These are phyloP conservation scores for Lepilemur ruficaudatus DNA, from an alignment of 2,797 vertebrate genomes.

Conservation along the genomic window DNA sequence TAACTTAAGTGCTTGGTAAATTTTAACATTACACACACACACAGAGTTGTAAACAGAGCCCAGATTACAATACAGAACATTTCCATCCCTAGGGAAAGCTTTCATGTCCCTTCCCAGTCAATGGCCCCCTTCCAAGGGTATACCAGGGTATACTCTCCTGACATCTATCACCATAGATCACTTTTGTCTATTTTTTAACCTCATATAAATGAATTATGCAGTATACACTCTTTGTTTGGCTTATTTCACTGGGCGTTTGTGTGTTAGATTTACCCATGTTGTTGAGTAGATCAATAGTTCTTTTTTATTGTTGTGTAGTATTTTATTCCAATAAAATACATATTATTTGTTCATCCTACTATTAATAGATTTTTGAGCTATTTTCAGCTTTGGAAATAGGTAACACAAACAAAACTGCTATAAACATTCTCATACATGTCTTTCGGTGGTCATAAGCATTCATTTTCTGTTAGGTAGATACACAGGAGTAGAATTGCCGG, in stretches of 20 bases:
- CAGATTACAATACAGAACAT: neutral
- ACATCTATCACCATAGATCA: neutral
- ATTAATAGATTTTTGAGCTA: neutral
- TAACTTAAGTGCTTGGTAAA: neutral
- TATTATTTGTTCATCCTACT: neutral
- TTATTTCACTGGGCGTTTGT: neutral
- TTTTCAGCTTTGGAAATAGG: neutral
- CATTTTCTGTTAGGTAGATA: neutral
- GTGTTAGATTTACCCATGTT: neutral
- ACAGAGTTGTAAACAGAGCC: neutral
- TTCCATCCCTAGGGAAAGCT: neutral
- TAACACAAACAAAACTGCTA: neutral
- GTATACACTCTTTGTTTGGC: neutral
- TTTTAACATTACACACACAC: neutral
- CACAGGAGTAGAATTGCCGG: neutral
- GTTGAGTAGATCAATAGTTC: neutral
- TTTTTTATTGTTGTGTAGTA: neutral
- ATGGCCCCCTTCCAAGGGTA: neutral
- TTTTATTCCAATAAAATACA: neutral
- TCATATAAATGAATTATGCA: neutral
- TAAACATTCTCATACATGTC: neutral
- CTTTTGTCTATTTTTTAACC: neutral
- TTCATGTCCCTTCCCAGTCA: neutral
- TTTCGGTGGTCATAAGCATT: neutral
- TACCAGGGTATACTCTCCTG: neutral